Conservation (phyloP, 2,797 vertebrate species). For the Taenioides sp. region DNA sequence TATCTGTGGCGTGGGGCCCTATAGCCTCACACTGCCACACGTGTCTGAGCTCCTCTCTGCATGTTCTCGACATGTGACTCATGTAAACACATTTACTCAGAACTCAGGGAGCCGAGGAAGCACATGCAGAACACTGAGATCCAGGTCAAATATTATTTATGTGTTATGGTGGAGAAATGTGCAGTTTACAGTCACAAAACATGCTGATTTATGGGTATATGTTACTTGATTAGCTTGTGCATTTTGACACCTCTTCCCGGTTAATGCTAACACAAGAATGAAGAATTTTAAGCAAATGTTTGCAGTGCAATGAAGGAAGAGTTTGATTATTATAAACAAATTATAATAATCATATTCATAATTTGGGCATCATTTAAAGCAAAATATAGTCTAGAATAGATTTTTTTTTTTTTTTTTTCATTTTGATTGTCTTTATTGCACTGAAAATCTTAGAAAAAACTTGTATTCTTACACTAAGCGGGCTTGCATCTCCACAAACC, state of each 20-base stretch:
- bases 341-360: too few relatives aligned
- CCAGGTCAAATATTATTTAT: neutral
- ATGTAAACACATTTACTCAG: neutral
- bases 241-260: neutral
- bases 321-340: too few relatives aligned
- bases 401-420: too few relatives aligned
- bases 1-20: neutral
- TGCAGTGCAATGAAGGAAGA: too few relatives aligned
- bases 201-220: neutral
- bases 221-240: neutral
- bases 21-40: neutral
- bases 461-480: too few relatives aligned
- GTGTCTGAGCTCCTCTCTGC: neutral
- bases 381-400: too few relatives aligned
- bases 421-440: too few relatives aligned
- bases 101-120: neutral
- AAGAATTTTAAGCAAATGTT: neutral
- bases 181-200: neutral
- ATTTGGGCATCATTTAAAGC: too few relatives aligned
- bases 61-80: slow-evolving; percentile 6
- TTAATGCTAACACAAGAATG: neutral
- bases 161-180: neutral
- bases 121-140: neutral
- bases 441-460: too few relatives aligned
- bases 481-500: too few relatives aligned